phyloP scores from a whole-genome alignment of 1,140 invertebrate genomes.

The Ceratosolen solmsi region DNA sequence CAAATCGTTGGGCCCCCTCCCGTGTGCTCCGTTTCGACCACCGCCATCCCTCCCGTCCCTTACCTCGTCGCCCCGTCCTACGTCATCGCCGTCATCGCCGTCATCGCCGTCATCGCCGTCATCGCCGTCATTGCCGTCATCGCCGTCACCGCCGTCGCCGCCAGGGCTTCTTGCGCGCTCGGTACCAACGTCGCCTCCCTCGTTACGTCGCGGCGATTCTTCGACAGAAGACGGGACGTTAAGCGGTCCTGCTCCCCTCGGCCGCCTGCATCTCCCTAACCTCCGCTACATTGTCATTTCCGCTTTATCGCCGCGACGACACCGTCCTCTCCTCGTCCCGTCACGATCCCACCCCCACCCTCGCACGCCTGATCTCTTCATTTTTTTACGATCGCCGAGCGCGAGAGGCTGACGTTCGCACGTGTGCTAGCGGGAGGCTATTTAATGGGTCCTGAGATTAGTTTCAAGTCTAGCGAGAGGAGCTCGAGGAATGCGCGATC shows the following conservation, averaged over 20 bases:
- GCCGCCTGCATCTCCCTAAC: background rate
- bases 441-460: slow-evolving; percentile 10
- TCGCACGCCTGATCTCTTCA: background rate
- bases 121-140: background rate
- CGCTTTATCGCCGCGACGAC: slow-evolving; percentile 2
- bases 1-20: slow-evolving; percentile 56
- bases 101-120: background rate
- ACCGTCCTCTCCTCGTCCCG: background rate
- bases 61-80: background rate
- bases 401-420: background rate
- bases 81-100: background rate
- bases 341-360: too few relatives aligned
- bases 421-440: slow-evolving; percentile 4
- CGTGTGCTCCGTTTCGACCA: too few relatives aligned
- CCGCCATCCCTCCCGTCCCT: background rate
- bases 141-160: background rate
- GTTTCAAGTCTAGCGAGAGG: too few relatives aligned
- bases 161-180: background rate
- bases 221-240: slow-evolving; percentile 17
- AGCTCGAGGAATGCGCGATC: too few relatives aligned
- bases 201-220: slow-evolving; percentile 2
- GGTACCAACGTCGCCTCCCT: background rate
- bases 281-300: slow-evolving; percentile 34
- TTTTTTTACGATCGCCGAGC: background rate
- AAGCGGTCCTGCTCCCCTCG: slow-evolving; percentile 28